Conservation (phyloP, 1,140 invertebrate genomes). For the Ephestia elutella region DNA sequence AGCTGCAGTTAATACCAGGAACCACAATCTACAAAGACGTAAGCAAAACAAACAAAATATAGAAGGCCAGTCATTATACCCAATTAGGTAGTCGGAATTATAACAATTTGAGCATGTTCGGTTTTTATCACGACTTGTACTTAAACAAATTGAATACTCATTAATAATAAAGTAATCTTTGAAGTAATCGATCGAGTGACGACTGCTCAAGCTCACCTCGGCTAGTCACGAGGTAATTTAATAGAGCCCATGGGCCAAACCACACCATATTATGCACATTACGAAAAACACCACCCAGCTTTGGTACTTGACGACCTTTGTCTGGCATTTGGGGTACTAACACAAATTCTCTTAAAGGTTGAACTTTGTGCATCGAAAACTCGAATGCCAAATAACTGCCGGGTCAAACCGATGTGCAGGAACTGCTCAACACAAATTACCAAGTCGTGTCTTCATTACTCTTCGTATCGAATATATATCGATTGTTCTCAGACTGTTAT, state of each 20-base stretch:
- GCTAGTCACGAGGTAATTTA: conserved; percentile 33
- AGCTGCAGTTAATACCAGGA: too few relatives aligned
- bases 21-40: background rate
- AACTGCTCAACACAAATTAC: background rate
- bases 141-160: background rate
- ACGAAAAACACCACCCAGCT: conserved; percentile 28
- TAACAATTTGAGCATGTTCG: background rate
- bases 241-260: conserved; percentile 16
- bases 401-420: conserved; percentile 26
- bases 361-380: conserved; percentile 42
- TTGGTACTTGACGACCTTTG: conserved; percentile 41
- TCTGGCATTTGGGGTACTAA: conserved; percentile 46
- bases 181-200: conserved; percentile 18
- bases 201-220: conserved; percentile 13
- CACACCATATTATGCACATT: conserved; percentile 17
- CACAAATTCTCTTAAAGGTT: conserved; percentile 44
- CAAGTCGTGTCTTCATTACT: background rate
- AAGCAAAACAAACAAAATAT: background rate
- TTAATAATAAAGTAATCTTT: background rate
- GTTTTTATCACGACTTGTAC: background rate
- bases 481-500: too few relatives aligned
- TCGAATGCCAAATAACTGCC: conserved; percentile 45
- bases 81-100: background rate
- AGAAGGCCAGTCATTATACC: background rate
- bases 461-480: too few relatives aligned